These are phyloP conservation scores for Hyperopisus bebe DNA, from an alignment of 2,113 vertebrate species.

Conservation along the genomic window DNA sequence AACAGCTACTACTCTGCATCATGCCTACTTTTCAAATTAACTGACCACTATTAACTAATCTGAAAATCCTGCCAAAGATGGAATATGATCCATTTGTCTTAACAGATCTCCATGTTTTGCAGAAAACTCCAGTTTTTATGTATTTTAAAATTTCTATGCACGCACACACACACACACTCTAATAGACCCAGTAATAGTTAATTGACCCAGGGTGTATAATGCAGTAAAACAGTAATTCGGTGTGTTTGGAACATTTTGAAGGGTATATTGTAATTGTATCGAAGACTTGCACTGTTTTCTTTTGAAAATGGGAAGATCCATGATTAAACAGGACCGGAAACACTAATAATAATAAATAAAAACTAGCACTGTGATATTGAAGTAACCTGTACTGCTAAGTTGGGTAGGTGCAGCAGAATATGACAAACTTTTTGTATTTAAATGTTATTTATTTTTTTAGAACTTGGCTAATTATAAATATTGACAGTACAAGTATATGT, in stretches of 20 bases:
- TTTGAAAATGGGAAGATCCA: constrained; percentile 50
- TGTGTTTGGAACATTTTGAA: neutral
- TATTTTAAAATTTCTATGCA: neutral
- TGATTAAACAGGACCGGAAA: constrained; percentile 46
- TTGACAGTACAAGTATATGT: constrained; percentile 40
- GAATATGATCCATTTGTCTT: neutral
- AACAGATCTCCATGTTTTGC: neutral
- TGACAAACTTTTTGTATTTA: constrained; percentile 75
- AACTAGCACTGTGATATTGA: constrained; percentile 49
- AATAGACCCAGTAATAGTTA: neutral
- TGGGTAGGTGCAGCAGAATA: constrained; percentile 33
- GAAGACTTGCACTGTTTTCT: constrained; percentile 45
- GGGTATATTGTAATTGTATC: neutral
- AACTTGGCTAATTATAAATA: constrained; percentile 59
- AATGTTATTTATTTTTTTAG: constrained; percentile 86
- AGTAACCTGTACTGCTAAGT: constrained; percentile 30
- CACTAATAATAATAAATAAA: constrained; percentile 28
- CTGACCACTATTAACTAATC: neutral
- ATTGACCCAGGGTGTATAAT: neutral
- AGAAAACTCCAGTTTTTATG: neutral
- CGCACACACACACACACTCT: neutral
- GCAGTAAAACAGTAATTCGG: neutral
- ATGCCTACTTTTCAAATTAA: neutral
- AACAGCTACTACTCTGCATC: neutral
- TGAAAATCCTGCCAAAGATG: constrained; percentile 14